These are phyloP conservation scores for Pangasius djambal DNA, from an alignment of 2,797 vertebrate genomes.

Conservation along the genomic window DNA sequence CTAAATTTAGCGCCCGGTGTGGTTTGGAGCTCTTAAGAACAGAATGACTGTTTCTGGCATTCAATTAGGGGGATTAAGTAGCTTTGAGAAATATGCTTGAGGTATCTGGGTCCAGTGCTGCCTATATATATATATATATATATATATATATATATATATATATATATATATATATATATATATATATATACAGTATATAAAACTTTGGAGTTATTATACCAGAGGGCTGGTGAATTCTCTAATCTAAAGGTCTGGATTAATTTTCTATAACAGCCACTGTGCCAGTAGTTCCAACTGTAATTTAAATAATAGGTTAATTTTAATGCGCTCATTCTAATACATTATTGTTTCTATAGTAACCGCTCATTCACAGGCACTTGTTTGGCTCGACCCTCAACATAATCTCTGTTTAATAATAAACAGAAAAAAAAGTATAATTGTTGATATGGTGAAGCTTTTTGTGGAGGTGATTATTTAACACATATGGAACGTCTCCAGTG, in stretches of 20 bases:
- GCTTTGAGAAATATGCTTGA: slow-evolving; percentile 1
- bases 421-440: not conserved
- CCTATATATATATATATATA: too few relatives aligned
- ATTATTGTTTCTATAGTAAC: not conserved
- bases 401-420: not conserved
- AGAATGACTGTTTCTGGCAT: not conserved
- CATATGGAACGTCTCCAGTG: not conserved
- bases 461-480: not conserved
- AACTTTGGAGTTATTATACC: not conserved
- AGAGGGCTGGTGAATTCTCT: too few relatives aligned
- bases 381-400: not conserved
- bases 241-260: not conserved
- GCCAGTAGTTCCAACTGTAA: not conserved
- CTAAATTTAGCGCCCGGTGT: not conserved
- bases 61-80: not conserved
- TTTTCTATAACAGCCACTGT: not conserved
- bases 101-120: not conserved
- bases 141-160: too few relatives aligned
- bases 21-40: not conserved
- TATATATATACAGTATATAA: too few relatives aligned
- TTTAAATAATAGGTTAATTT: not conserved
- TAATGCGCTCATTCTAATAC: not conserved
- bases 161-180: too few relatives aligned
- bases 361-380: not conserved
- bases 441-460: not conserved